Conservation (phyloP, 2,113 vertebrate genomes). For the Laticauda laticaudata region DNA sequence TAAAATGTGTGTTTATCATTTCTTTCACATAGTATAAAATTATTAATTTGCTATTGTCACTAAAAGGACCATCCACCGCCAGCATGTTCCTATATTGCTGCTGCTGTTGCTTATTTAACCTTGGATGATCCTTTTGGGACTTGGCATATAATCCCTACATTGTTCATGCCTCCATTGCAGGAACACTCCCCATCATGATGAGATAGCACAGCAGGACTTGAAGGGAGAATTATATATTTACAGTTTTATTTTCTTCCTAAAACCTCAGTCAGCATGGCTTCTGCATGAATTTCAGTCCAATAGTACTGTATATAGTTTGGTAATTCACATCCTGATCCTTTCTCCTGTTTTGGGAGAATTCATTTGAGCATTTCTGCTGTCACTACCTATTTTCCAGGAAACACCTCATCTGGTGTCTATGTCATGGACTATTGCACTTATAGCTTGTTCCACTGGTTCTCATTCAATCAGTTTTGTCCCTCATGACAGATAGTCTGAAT, state of each 20-base stretch:
- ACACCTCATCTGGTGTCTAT: background rate
- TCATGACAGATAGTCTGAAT: background rate
- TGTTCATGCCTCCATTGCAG: background rate
- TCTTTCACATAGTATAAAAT: background rate
- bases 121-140: background rate
- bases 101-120: background rate
- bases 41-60: background rate
- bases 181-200: background rate
- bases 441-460: background rate
- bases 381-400: background rate
- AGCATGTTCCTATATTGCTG: background rate
- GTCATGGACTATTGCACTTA: background rate
- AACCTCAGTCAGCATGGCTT: background rate
- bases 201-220: background rate
- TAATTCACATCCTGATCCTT: background rate
- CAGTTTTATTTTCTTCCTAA: background rate
- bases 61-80: background rate
- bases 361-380: background rate
- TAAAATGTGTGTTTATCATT: background rate
- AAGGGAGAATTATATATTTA: background rate
- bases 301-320: background rate
- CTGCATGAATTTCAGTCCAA: background rate
- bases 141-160: background rate
- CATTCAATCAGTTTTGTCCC: background rate
- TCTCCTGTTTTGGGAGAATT: background rate